Evolutionary conservation across 2,797 vertebrate species (phyloP).

Genomic region (Hoplostethus mediterraneus): DNA sequence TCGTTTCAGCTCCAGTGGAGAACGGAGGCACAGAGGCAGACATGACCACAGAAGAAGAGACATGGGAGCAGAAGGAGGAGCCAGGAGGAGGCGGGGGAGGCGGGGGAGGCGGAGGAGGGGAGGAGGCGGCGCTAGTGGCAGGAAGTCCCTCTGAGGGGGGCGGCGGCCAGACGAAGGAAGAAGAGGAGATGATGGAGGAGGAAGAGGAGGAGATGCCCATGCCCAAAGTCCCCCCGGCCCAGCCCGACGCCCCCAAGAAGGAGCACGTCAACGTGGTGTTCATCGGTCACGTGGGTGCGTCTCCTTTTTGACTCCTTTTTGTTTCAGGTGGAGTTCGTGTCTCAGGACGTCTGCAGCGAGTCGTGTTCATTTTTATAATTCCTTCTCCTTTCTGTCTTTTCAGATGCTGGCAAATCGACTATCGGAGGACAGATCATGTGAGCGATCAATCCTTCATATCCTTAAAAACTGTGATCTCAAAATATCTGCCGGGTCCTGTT

Average conservation of each 20-base stretch:
- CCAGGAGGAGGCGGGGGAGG: conserved; percentile 87
- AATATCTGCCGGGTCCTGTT: no score
- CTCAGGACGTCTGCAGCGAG: not conserved
- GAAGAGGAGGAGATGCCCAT: conserved; percentile 95
- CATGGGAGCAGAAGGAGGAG: conserved; percentile 98
- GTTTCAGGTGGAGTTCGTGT: not conserved
- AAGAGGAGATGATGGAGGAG: conserved; percentile 95
- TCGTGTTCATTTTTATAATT: not conserved
- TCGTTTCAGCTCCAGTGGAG: conserved; percentile 86
- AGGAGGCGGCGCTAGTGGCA: conserved; percentile 83
- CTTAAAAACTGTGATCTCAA: no score
- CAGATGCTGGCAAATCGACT: conserved; percentile 98
- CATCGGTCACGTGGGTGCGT: conserved; percentile 98
- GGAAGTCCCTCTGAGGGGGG: conserved; percentile 80
- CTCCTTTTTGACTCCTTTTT: not conserved
- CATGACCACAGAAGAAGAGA: conserved; percentile 94
- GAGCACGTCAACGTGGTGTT: conserved; percentile 99
- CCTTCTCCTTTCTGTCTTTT: conserved; percentile 15
- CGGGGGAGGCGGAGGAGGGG: conserved; percentile 89
- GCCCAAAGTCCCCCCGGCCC: conserved; percentile 90
- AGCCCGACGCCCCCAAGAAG: conserved; percentile 95
- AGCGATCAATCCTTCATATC: conserved; percentile 66
- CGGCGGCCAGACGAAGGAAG: conserved; percentile 76
- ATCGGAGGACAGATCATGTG: conserved; percentile 99
- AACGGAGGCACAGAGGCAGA: conserved; percentile 93